phyloP scores from a whole-genome alignment of 2,888 invertebrate species.

The Cerceris ruficornis region DNA sequence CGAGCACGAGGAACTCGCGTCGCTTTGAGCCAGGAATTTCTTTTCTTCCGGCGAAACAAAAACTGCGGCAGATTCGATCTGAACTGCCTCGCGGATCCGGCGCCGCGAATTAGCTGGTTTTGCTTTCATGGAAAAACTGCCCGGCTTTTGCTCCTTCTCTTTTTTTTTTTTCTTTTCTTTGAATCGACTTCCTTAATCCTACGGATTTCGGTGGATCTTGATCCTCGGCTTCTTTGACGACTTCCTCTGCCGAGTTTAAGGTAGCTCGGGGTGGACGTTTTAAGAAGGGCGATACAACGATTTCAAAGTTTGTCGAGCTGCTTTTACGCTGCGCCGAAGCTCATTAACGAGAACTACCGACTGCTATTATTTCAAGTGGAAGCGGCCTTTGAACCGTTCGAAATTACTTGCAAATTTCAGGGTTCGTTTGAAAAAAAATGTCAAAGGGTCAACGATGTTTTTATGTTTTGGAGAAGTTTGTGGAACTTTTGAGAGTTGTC shows the following conservation, averaged over 20 bases:
- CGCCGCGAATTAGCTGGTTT: constrained; percentile 16
- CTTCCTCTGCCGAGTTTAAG: background rate
- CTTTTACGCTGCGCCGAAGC: no score
- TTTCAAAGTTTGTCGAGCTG: no score
- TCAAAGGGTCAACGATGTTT: no score
- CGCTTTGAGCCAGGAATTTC: background rate
- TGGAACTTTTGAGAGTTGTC: no score
- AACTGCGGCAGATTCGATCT: background rate
- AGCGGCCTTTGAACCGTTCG: no score
- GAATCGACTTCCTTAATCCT: constrained; percentile 36
- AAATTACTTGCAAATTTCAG: no score
- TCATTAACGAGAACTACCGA: no score
- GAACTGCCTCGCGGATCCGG: constrained; percentile 7
- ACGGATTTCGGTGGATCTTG: background rate
- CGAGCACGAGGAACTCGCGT: constrained; percentile 4
- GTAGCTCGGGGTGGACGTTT: no score
- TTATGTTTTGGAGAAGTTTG: no score
- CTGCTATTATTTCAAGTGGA: no score
- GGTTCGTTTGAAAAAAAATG: no score
- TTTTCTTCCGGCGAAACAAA: background rate
- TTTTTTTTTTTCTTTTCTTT: background rate
- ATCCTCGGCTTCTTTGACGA: constrained; percentile 20
- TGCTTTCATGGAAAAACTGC: constrained; percentile 7
- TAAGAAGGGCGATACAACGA: no score
- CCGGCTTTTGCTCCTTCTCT: background rate